Conservation (phyloP, 2,113 vertebrate genomes). For the Chitala chitala region DNA sequence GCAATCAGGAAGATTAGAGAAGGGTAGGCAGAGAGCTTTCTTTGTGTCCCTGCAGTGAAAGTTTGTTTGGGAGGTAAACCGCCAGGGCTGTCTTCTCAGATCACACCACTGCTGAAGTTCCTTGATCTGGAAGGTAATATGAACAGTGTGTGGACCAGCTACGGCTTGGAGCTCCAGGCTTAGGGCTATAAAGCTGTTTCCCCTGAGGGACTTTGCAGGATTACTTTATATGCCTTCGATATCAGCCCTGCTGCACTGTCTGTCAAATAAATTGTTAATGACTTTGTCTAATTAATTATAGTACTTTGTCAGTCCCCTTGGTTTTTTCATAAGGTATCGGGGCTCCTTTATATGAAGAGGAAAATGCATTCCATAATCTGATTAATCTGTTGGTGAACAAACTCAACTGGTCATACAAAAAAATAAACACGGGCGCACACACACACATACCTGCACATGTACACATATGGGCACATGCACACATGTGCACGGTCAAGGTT, state of each 20-base stretch:
- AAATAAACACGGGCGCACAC: too few relatives aligned
- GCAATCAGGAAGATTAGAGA: not conserved
- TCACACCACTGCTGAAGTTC: not conserved
- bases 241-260: not conserved
- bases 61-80: not conserved
- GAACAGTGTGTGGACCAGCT: not conserved
- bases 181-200: not conserved
- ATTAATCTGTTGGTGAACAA: too few relatives aligned
- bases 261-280: not conserved
- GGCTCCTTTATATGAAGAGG: slow-evolving; percentile 21
- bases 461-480: too few relatives aligned
- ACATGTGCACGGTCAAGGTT: too few relatives aligned
- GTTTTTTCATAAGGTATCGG: not conserved
- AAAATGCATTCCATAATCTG: not conserved
- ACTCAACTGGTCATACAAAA: not conserved
- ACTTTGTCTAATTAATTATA: not conserved
- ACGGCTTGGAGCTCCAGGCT: too few relatives aligned
- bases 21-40: not conserved
- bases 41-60: not conserved
- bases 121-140: not conserved
- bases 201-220: not conserved
- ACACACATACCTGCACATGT: too few relatives aligned
- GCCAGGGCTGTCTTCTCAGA: too few relatives aligned
- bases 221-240: too few relatives aligned
- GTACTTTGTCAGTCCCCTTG: not conserved